phyloP scores from a whole-genome alignment of 1,140 invertebrate species.

The Drosophila truncata region DNA sequence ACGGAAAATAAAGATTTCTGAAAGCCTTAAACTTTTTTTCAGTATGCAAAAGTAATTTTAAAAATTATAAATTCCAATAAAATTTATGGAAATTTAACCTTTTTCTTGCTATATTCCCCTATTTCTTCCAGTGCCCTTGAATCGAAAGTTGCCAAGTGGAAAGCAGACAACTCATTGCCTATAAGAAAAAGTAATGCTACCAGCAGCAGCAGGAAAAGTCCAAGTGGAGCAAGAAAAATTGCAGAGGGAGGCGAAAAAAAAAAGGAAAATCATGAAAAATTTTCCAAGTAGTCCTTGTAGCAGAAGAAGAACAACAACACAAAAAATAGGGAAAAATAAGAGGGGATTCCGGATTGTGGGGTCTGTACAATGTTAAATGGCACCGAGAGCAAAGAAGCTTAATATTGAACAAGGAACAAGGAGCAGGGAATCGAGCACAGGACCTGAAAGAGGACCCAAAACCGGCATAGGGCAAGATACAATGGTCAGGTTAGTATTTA shows the following conservation, averaged over 20 bases:
- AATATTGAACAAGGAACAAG: conserved; percentile 15
- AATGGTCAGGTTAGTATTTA: background rate
- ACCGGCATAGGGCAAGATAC: background rate
- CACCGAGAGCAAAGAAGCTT: conserved; percentile 37
- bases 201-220: background rate
- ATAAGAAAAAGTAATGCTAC: conserved; percentile 20
- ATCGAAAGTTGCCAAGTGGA: conserved; percentile 67
- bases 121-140: background rate
- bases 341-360: background rate
- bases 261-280: conserved; percentile 55
- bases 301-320: conserved; percentile 20
- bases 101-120: no score
- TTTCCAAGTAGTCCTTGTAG: conserved; percentile 61
- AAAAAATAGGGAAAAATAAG: background rate
- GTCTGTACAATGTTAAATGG: conserved; percentile 56
- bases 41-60: background rate
- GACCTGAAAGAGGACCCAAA: background rate
- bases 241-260: background rate
- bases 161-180: conserved; percentile 45
- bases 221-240: conserved; percentile 26
- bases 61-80: background rate
- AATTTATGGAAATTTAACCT: background rate
- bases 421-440: background rate
- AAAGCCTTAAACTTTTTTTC: no score
- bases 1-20: background rate